Evolutionary conservation across 2,113 vertebrate genomes (phyloP), one percentile per base, ranked within the genome.

Genomic region (Paramormyrops kingsleyae): DNA sequence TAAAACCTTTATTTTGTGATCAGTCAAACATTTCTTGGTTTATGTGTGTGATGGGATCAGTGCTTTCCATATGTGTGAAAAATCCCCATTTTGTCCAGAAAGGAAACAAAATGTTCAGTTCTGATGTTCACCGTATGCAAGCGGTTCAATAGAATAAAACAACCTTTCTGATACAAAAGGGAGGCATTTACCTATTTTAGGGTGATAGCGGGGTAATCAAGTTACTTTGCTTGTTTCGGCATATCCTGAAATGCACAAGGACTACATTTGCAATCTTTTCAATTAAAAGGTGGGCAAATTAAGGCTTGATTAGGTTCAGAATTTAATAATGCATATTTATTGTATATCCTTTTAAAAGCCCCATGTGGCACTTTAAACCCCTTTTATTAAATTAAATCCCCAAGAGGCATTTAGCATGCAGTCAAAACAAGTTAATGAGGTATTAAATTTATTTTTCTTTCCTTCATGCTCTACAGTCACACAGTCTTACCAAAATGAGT

Each of bases 361-460:
- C 89, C 80, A 89, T 89, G 89, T 44, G 52, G 50, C 77, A 85
- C 42, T 62, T 89, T 89, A 85, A 89, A 85, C 70, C 77, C 70
- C 19, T 53, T 89, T 89, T 89, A 85, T 89, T 84, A 89, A 89
- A 89, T 89, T 84, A 85, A 89, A 89, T 89, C 77, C 77, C 89
- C 80, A 56, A 56, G 80, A 89, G 80, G 80, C 89, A 89, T 89
- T 89, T 89, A 89, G 77, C 50, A 62, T 85, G 52, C 89, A 85
- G 83, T 89, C 89, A 89, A 89, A 89, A 89, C 80, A 89, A 89
- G 35, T 89, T 84, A 89, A 89, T 89, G 77, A 89, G 89, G 77
- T 85, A 89, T 89, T 89, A 89, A 89, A 85, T 85, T 52, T 84
- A 89, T 84, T 89, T 89, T 85, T 39, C 80, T 89, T 89, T 85